These are phyloP conservation scores for Hydroisotoma schaefferi DNA, from an alignment of 2,888 invertebrate genomes.

Conservation along the genomic window DNA sequence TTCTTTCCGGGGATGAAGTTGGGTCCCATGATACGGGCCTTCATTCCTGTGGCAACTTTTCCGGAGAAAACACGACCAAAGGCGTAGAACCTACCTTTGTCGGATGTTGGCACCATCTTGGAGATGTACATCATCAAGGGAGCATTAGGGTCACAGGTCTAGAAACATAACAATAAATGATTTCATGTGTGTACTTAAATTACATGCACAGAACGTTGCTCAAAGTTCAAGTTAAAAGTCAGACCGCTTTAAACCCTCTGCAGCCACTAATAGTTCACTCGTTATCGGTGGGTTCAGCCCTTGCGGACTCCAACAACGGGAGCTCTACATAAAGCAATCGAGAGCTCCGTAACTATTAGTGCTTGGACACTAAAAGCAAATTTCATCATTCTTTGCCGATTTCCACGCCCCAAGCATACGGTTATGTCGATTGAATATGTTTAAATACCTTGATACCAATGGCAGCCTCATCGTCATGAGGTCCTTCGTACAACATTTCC, in stretches of 20 bases:
- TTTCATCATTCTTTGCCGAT: conserved; percentile 31
- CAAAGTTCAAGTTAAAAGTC: conserved; percentile 19
- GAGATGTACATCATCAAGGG: conserved; percentile 99
- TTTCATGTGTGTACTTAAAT: neutral
- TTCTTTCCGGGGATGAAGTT: conserved; percentile 98
- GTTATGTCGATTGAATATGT: neutral
- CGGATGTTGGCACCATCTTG: conserved; percentile 99
- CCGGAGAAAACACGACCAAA: conserved; percentile 99
- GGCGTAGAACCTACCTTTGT: conserved; percentile 99
- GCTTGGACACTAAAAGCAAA: conserved; percentile 37
- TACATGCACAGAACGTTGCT: neutral
- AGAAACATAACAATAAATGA: conserved; percentile 41
- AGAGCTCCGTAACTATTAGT: conserved; percentile 24
- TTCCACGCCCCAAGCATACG: neutral
- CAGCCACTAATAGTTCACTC: conserved; percentile 21
- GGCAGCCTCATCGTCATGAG: conserved; percentile 92
- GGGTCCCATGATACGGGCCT: conserved; percentile 73
- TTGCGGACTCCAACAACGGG: conserved; percentile 44
- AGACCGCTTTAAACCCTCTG: conserved; percentile 41
- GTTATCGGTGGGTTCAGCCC: conserved; percentile 44
- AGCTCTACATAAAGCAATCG: conserved; percentile 22
- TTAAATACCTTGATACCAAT: conserved; percentile 69
- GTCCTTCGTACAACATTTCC: conserved; percentile 99
- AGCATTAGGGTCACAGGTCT: conserved; percentile 92
- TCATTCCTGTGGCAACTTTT: conserved; percentile 81